A percentile compares a stretch with the other conserved stretches of the same genome.
phyloP scores from a whole-genome alignment of 1,140 invertebrate species.

The Drosophila rufa region DNA sequence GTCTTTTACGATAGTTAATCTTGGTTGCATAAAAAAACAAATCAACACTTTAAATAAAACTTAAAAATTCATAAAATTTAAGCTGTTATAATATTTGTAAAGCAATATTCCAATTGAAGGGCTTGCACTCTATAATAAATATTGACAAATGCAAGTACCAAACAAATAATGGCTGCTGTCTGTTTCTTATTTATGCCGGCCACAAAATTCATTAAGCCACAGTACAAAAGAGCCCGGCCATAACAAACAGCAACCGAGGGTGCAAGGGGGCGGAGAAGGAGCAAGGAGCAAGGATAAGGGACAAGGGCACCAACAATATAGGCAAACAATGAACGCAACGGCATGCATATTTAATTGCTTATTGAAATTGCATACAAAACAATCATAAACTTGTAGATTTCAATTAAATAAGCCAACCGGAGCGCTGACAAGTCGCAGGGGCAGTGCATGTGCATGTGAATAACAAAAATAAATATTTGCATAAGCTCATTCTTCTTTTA shows the following conservation, averaged over 20 bases:
- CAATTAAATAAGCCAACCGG: conserved; percentile 63
- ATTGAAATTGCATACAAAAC: conserved; percentile 61
- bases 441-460: conserved; percentile 29
- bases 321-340: conserved; percentile 62
- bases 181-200: conserved; percentile 74
- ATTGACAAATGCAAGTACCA: conserved; percentile 65
- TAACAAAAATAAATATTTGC: conserved; percentile 55
- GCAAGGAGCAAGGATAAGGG: conserved; percentile 7
- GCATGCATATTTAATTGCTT: conserved; percentile 72
- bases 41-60: neutral
- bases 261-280: neutral
- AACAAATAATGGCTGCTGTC: conserved; percentile 71
- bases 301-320: conserved; percentile 35
- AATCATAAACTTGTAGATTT: conserved; percentile 75
- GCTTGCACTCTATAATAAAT: conserved; percentile 54
- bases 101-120: conserved; percentile 21
- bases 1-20: no score
- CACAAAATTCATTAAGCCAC: conserved; percentile 60
- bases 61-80: conserved; percentile 38
- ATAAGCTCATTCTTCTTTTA: conserved; percentile 33
- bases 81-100: conserved; percentile 15
- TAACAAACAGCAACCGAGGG: conserved; percentile 60
- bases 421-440: conserved; percentile 35
- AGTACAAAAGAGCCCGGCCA: conserved; percentile 62
- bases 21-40: neutral